A percentile compares a stretch with the other conserved stretches of the same genome.
Evolutionary conservation across 37 sponge, comb jelly and placozoan genomes (phyloP).

Genomic region (Beroe forskalii): DNA sequence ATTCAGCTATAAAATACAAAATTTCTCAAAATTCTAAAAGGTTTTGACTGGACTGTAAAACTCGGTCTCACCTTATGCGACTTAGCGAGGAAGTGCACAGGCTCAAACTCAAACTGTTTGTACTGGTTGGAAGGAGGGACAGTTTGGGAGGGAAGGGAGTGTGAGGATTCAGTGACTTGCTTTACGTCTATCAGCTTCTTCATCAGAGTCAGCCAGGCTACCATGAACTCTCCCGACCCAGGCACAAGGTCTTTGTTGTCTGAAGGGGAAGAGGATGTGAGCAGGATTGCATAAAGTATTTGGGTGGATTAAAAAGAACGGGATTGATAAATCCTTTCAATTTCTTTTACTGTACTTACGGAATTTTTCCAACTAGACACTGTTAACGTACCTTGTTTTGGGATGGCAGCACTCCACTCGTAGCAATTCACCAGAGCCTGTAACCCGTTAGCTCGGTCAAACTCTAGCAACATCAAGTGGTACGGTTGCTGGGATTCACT

Average conservation of each 20-base stretch:
- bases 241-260: conserved; percentile 16
- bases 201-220: conserved; percentile 84
- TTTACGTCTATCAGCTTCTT: conserved; percentile 81
- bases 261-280: conserved; percentile 12
- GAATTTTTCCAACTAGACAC: too few species aligned
- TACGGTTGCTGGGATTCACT: conserved; percentile 83
- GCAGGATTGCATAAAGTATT: not conserved
- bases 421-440: conserved; percentile 69
- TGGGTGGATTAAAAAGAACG: not conserved
- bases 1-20: too few species aligned
- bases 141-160: conserved; percentile 70
- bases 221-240: conserved; percentile 76
- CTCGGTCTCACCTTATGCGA: conserved; percentile 97
- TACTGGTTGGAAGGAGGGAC: conserved; percentile 67
- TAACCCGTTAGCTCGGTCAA: conserved; percentile 75
- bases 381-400: conserved; percentile 65
- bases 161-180: conserved; percentile 76
- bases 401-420: conserved; percentile 47
- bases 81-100: conserved; percentile 80
- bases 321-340: too few species aligned
- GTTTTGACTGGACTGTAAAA: too few species aligned
- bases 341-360: not conserved
- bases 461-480: conserved; percentile 82
- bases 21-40: too few species aligned
- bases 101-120: conserved; percentile 86